Base-by-base conservation (phyloP, 2,113 vertebrate species). In the Mesocricetus auratus region DNA sequence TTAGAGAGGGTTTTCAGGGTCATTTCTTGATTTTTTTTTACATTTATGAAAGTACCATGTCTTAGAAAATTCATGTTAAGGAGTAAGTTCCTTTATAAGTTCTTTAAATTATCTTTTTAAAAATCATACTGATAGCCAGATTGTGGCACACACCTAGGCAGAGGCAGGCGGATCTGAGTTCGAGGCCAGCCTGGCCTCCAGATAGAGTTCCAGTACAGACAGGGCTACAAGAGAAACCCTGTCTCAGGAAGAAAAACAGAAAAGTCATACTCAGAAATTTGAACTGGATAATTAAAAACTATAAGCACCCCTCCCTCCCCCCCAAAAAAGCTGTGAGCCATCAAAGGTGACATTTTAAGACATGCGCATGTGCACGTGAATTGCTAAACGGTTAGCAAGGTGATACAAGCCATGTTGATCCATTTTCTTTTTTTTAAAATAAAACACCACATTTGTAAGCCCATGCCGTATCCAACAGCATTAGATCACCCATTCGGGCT, bases 1-100 rank as follows among this genome's bases (percentile, higher is more conserved):
- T 47, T 77, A 33, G 69, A 85, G 58, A 93, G 64, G 92, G 94
- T 93, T 87, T 92, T 81, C 90, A 60, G 91, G 89, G 89, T 88
- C 64, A 19, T 85, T 95, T 87, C 62, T 94, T 89, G 60, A 81
- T 36, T 81, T 91, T 92, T 85, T 88, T 11, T 17, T 3, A 56
- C 12, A 39, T 47, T 79, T 93, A 7, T 89, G 24, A 93, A 75
- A 75, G n/a, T 75, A 83, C 77, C 26, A 17, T 69, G 71, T 68
- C 78, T 50, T 83, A 83, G 74, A 87, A 96, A 83, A 85, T 91
- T 71, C 83, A 83, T 58, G 8, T 87, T 90, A 74, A 89, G 42
- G 78, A 96, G 47, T 36, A 94, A 81, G 88, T 86, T 89, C 73
- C 56, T 93, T 77, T 7, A 79, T 68, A 31, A 78, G 39, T 82